A percentile compares a stretch with the other conserved stretches of the same genome.
phyloP scores from a whole-genome alignment of 2,113 vertebrate genomes.

The Leucopsar rothschildi region DNA sequence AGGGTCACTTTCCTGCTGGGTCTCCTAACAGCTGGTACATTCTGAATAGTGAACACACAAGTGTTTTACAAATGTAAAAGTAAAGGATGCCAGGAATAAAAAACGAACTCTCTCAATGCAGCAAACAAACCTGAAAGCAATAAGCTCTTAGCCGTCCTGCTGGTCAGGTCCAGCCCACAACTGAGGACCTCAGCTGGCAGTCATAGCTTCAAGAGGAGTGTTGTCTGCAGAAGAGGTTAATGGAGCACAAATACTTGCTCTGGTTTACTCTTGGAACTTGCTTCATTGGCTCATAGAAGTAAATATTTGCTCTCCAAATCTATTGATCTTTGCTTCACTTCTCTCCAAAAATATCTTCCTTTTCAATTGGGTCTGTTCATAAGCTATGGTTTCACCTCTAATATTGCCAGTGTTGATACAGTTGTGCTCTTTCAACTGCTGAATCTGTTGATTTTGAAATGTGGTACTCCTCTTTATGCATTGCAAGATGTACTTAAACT shows the following conservation, averaged over 20 bases:
- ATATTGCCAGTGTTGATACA: neutral
- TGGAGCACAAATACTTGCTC: neutral
- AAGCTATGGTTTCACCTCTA: neutral
- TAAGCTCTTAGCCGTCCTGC: neutral
- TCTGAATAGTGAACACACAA: neutral
- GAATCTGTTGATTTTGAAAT: neutral
- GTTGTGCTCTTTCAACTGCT: neutral
- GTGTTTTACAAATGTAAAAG: neutral
- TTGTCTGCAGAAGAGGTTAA: neutral
- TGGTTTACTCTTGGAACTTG: neutral
- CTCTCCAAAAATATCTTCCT: neutral
- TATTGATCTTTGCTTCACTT: neutral
- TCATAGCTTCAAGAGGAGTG: neutral
- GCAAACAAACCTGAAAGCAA: neutral
- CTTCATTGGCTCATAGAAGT: neutral
- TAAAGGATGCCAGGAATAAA: neutral
- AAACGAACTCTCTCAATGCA: neutral
- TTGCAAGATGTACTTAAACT: neutral
- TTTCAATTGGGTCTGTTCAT: neutral
- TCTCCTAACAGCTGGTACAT: constrained; percentile 22
- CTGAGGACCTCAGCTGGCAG: neutral
- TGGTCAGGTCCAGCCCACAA: neutral
- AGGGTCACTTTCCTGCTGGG: neutral
- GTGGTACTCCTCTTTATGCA: neutral
- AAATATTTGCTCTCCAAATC: constrained; percentile 2